These are phyloP conservation scores for Bufotes viridis DNA, from an alignment of 2,797 vertebrate species.

Conservation along the genomic window DNA sequence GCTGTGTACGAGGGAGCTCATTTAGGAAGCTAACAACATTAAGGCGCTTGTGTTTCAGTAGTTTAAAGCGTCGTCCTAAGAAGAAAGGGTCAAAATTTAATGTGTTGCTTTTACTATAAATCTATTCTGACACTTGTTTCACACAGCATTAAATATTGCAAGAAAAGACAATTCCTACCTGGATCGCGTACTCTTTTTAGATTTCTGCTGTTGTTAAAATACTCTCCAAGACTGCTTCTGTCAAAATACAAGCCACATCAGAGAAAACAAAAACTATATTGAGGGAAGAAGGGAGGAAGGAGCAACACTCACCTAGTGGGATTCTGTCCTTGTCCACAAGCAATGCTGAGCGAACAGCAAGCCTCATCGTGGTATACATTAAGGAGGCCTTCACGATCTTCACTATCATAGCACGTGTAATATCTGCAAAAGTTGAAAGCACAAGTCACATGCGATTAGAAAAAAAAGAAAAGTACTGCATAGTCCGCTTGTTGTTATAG, in stretches of 20 bases:
- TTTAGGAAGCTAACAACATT: conserved; percentile 92
- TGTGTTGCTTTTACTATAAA: background rate
- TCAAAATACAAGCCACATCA: background rate
- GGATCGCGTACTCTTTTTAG: conserved; percentile 87
- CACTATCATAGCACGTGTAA: conserved; percentile 88
- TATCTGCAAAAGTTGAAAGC: conserved; percentile 68
- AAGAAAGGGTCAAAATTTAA: background rate
- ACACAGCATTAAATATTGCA: background rate
- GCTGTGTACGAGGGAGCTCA: conserved; percentile 90
- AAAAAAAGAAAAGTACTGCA: background rate
- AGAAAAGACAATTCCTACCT: conserved; percentile 71
- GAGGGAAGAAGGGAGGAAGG: background rate
- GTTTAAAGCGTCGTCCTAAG: conserved; percentile 80
- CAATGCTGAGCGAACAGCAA: conserved; percentile 87
- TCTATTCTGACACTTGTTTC: background rate
- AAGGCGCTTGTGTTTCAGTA: conserved; percentile 87
- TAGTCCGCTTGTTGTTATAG: too few relatives aligned
- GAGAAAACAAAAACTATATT: background rate
- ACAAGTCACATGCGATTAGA: background rate
- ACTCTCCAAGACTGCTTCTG: conserved; percentile 84
- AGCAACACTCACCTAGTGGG: conserved; percentile 34
- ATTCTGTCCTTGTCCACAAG: conserved; percentile 75
- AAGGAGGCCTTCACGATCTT: conserved; percentile 85
- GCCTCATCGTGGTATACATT: conserved; percentile 91
- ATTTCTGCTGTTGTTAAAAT: conserved; percentile 87